phyloP scores from a whole-genome alignment of 2,888 invertebrate genomes.

The Nudaria mundana region DNA sequence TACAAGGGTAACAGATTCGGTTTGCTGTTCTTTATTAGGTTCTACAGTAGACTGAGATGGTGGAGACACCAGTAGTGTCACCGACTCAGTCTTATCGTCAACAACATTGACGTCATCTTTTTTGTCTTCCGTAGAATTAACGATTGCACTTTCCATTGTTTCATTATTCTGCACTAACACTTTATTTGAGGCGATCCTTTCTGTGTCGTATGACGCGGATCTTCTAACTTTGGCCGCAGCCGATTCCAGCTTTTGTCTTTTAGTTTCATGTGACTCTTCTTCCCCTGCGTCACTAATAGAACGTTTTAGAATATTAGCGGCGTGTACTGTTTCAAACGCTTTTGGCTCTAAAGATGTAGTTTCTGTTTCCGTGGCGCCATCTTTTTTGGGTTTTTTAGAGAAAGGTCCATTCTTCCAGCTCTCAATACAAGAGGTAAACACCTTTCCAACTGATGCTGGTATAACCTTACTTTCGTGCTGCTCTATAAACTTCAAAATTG shows the following conservation, averaged over 20 bases:
- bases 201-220: conserved; percentile 72
- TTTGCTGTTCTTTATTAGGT: conserved; percentile 27
- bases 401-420: conserved; percentile 71
- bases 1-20: conserved; percentile 20
- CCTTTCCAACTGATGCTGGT: conserved; percentile 79
- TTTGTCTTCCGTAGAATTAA: conserved; percentile 17
- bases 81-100: conserved; percentile 16
- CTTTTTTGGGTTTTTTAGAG: conserved; percentile 58
- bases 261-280: conserved; percentile 65
- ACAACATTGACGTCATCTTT: conserved; percentile 17
- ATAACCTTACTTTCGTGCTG: conserved; percentile 87
- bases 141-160: conserved; percentile 20
- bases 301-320: conserved; percentile 72
- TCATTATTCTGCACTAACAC: conserved; percentile 26
- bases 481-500: conserved; percentile 93
- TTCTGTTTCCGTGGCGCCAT: conserved; percentile 42
- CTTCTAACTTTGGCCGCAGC: conserved; percentile 71
- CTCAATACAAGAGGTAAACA: conserved; percentile 81
- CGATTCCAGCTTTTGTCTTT: conserved; percentile 62
- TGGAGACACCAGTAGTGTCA: conserved; percentile 12
- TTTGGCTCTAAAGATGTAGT: conserved; percentile 37
- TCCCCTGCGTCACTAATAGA: conserved; percentile 73
- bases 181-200: conserved; percentile 51
- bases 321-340: conserved; percentile 54
- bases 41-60: conserved; percentile 13